Base-by-base conservation (phyloP, 2,888 invertebrate species). In the Mesoligia furuncula region DNA sequence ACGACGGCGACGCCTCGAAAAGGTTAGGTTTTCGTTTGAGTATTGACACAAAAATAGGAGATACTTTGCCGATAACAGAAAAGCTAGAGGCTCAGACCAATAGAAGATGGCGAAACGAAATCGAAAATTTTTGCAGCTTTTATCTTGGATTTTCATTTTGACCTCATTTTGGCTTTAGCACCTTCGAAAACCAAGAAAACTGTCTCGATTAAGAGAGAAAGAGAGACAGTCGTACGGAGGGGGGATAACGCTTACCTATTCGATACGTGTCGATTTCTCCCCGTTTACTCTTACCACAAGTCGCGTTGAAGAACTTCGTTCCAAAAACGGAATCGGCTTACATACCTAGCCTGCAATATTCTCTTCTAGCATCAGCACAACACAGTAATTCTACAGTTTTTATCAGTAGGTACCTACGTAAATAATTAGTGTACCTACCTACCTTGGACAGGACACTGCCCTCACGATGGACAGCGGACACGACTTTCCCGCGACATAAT, bases 401-500 rank as follows among this genome's bases (percentile, higher is more conserved):
- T 36, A 24, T 3, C 15, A n/a, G 65, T n/a, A n/a, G 39, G 15
- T 64, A 36, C 3, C 0, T 65, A 42, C 17, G 2, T 39, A 42
- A 66, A 66, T 66, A 42, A 39, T 39, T 65, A 8, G n/a, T 15
- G 54, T 54, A 24, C 3, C 0, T 57, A 39, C 66, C 27, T 66
- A 6, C 20, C 4, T 27, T 45, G 20, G 11, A 45, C 27, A 48
- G 66, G 45, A 13, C 27, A 24, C 13, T 67, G 48, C 48, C 24
- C 31, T 67, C 31, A 67, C 20, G 68, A 31, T 31, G 15, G 54
- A 48, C 71, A 39, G 24, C 45, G 17, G 51, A 79, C 24, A 73
- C 54, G 27, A 66, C 66, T 74, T 73, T 80, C 73, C 27, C 45
- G 5, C 8, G 7, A n/a, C 45, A 54, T 15, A 20, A 48, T n/a